phyloP scores from a whole-genome alignment of 1,140 invertebrate species.

The Planococcus citri region DNA sequence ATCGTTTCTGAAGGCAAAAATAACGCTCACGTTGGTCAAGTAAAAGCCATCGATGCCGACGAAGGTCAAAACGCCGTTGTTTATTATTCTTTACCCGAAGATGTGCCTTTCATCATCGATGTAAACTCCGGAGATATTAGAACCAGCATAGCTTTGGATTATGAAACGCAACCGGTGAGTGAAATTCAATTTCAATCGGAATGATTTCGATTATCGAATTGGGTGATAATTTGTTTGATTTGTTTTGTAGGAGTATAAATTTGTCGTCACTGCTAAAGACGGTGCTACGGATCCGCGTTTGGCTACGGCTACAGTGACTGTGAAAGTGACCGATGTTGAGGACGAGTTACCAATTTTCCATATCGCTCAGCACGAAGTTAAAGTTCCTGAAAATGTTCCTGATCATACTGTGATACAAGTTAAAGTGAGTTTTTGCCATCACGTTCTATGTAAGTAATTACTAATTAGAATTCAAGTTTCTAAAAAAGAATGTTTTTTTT shows the following conservation, averaged over 20 bases:
- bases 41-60: constrained; percentile 72
- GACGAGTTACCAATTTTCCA: constrained; percentile 75
- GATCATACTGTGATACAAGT: constrained; percentile 65
- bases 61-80: constrained; percentile 51
- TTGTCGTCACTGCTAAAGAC: constrained; percentile 79
- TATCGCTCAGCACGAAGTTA: constrained; percentile 54
- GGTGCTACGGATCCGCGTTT: constrained; percentile 69
- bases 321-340: constrained; percentile 62
- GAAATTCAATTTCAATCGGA: background rate
- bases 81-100: constrained; percentile 48
- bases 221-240: too few species aligned
- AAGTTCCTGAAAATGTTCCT: constrained; percentile 68
- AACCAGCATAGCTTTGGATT: constrained; percentile 65
- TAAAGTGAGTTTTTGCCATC: constrained; percentile 34
- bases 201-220: too few species aligned
- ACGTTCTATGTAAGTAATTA: constrained; percentile 1
- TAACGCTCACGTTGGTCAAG: constrained; percentile 55
- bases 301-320: constrained; percentile 72
- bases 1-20: constrained; percentile 64
- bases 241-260: constrained; percentile 50
- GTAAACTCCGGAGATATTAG: constrained; percentile 62
- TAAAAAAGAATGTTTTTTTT: background rate
- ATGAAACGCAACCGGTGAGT: constrained; percentile 63
- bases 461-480: background rate
- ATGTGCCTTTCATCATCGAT: constrained; percentile 66